Evolutionary conservation across 2,113 vertebrate genomes (phyloP).

Genomic region (Porphyrio hochstetteri): DNA sequence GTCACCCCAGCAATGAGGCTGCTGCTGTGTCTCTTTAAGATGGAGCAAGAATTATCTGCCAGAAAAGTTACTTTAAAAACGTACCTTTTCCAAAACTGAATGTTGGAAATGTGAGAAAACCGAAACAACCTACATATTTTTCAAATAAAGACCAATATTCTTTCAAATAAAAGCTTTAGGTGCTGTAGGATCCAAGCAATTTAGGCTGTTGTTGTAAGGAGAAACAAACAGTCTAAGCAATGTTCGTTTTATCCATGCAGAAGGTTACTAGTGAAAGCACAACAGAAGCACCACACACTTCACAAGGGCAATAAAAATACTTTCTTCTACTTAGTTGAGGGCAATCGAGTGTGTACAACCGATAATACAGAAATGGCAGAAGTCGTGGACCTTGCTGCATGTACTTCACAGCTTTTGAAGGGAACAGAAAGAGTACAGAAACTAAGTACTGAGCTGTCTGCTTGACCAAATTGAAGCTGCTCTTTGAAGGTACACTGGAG

Average conservation of each 20-base stretch:
- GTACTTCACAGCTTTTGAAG: neutral
- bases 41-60: neutral
- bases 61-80: neutral
- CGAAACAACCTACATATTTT: neutral
- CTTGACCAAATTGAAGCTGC: neutral
- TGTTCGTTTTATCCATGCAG: neutral
- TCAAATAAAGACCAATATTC: neutral
- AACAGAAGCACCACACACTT: neutral
- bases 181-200: neutral
- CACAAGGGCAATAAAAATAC: neutral
- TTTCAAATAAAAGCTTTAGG: neutral
- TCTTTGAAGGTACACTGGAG: neutral
- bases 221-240: neutral
- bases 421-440: neutral
- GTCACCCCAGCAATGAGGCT: neutral
- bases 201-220: neutral
- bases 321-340: neutral
- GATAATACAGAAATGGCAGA: neutral
- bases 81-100: neutral
- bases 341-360: neutral
- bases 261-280: neutral
- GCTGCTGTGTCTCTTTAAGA: neutral
- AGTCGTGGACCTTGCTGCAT: neutral
- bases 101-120: neutral
- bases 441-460: neutral